These are phyloP conservation scores for Empis livida DNA, from an alignment of 2,888 invertebrate species.

Conservation along the genomic window DNA sequence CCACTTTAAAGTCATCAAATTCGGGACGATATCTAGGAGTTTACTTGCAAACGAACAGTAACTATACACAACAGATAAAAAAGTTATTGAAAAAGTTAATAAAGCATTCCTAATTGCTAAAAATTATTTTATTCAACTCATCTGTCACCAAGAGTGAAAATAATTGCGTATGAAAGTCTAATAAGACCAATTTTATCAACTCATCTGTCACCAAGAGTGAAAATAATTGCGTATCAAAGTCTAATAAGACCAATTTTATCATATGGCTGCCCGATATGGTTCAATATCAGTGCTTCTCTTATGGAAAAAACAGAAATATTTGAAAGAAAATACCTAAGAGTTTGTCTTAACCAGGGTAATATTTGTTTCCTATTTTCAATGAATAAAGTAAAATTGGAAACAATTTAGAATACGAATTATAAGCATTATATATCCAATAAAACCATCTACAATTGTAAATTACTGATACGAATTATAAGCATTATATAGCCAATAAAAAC, in stretches of 20 bases:
- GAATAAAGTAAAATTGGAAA: slow-evolving; percentile 1
- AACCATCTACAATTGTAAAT: too few species aligned
- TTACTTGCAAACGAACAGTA: too few species aligned
- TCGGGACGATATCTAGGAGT: too few species aligned
- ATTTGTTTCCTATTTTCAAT: too few species aligned
- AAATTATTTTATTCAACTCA: not conserved
- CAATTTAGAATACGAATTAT: too few species aligned
- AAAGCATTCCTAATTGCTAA: not conserved
- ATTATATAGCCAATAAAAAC: not conserved
- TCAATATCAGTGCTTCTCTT: not conserved
- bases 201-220: not conserved
- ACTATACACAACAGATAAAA: too few species aligned
- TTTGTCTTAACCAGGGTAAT: not conserved
- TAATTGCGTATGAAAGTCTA: too few species aligned
- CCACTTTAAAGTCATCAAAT: too few species aligned
- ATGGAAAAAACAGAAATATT: not conserved
- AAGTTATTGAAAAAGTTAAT: not conserved
- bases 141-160: too few species aligned
- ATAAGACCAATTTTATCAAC: too few species aligned
- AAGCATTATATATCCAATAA: too few species aligned
- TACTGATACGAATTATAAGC: not conserved
- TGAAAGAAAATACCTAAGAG: slow-evolving; percentile 3
- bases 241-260: not conserved
- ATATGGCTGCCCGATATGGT: not conserved
- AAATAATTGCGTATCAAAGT: not conserved